Conservation (phyloP, 2,888 invertebrate genomes). For the Drosophila trichaetosa region DNA sequence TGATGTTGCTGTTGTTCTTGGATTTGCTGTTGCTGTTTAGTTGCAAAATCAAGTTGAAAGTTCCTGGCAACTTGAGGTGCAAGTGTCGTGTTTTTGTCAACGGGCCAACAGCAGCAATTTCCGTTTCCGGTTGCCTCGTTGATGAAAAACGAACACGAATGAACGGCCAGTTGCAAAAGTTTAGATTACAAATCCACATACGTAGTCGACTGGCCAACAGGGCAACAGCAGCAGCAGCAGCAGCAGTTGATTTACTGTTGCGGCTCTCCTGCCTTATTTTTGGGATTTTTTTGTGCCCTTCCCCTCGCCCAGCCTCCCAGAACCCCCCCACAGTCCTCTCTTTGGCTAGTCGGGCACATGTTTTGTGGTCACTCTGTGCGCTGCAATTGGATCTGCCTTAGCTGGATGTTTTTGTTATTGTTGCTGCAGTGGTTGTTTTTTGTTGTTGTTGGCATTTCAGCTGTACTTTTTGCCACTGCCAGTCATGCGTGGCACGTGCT, state of each 20-base stretch:
- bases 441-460: slow-evolving; percentile 36
- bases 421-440: slow-evolving; percentile 31
- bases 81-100: slow-evolving; percentile 79
- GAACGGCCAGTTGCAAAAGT: slow-evolving; percentile 68
- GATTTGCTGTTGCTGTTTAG: slow-evolving; percentile 33
- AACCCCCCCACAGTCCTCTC: background rate
- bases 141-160: slow-evolving; percentile 50
- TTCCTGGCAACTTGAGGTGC: slow-evolving; percentile 75
- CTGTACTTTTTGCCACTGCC: slow-evolving; percentile 72
- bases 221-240: slow-evolving; percentile 17
- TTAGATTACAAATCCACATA: slow-evolving; percentile 79
- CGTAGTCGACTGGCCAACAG: slow-evolving; percentile 56
- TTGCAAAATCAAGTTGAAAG: slow-evolving; percentile 74
- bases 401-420: slow-evolving; percentile 25
- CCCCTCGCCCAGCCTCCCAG: background rate
- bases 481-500: slow-evolving; percentile 76
- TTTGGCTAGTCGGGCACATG: slow-evolving; percentile 62
- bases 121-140: slow-evolving; percentile 73
- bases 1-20: slow-evolving; percentile 22
- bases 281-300: slow-evolving; percentile 10
- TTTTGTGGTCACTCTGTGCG: slow-evolving; percentile 75
- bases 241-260: slow-evolving; percentile 72
- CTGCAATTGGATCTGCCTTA: slow-evolving; percentile 66
- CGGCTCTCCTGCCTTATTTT: slow-evolving; percentile 25
- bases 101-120: slow-evolving; percentile 78